Evolutionary conservation across 2,113 vertebrate genomes (phyloP).

Genomic region (Machaerirhynchus nigripectus): DNA sequence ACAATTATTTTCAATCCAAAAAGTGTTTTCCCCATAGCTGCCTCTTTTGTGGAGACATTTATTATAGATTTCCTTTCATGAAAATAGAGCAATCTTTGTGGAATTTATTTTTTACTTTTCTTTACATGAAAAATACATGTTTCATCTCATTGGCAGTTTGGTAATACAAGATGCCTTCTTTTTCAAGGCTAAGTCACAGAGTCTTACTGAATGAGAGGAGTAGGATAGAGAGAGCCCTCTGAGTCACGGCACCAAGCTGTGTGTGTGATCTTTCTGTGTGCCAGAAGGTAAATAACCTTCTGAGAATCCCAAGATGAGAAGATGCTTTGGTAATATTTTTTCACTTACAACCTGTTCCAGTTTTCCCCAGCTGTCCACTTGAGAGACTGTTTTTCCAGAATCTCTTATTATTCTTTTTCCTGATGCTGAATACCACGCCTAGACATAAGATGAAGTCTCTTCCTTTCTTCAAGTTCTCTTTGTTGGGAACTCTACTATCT

Average conservation of each 20-base stretch:
- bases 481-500: background rate
- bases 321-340: background rate
- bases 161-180: background rate
- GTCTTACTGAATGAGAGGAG: background rate
- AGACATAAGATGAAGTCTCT: background rate
- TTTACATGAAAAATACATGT: background rate
- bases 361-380: background rate
- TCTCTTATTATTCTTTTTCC: background rate
- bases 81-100: background rate
- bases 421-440: background rate
- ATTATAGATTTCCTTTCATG: background rate
- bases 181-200: background rate
- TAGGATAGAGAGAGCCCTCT: background rate
- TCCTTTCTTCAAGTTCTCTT: background rate
- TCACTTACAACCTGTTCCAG: background rate
- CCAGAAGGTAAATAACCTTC: background rate
- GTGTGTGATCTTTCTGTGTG: accelerated
- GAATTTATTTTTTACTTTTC: background rate
- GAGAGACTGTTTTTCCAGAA: background rate
- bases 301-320: background rate
- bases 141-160: background rate
- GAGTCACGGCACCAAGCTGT: background rate
- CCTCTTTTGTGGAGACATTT: background rate
- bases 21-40: background rate
- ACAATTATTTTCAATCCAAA: background rate